A percentile compares a stretch with the other conserved stretches of the same genome.
Conservation (phyloP, 2,113 vertebrate species). For the Cynoglossus semilaevis region DNA sequence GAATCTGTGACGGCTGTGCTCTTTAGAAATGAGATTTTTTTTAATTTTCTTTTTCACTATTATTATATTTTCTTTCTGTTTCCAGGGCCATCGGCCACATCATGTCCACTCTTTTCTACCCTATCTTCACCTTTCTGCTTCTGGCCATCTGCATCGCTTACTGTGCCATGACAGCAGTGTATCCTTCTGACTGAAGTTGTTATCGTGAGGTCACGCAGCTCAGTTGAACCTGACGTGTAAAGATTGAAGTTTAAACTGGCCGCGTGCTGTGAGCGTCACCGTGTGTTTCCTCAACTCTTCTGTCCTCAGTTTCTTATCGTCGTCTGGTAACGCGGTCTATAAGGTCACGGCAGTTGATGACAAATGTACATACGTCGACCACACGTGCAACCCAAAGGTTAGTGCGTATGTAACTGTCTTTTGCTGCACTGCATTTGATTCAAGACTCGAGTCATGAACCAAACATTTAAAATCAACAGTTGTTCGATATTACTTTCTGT, state of each 20-base stretch:
- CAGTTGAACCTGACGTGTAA: background rate
- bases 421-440: too few species aligned
- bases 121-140: slow-evolving; percentile 89
- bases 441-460: too few species aligned
- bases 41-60: background rate
- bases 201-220: too few species aligned
- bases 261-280: background rate
- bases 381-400: slow-evolving; percentile 87
- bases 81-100: slow-evolving; percentile 88
- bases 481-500: too few species aligned
- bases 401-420: slow-evolving; percentile 35
- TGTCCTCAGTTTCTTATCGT: slow-evolving; percentile 84
- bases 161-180: slow-evolving; percentile 90
- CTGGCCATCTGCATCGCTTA: slow-evolving; percentile 91
- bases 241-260: background rate
- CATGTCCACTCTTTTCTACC: slow-evolving; percentile 89
- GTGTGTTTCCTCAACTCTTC: slow-evolving; percentile 50
- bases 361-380: slow-evolving; percentile 84
- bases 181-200: slow-evolving; percentile 82
- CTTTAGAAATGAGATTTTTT: background rate
- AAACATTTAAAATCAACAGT: too few species aligned
- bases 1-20: slow-evolving; percentile 45
- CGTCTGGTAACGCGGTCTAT: slow-evolving; percentile 88
- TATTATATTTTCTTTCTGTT: slow-evolving; percentile 43
- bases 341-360: slow-evolving; percentile 84